Base-by-base conservation (phyloP, 1,140 invertebrate genomes). In the Linepithema humile region DNA sequence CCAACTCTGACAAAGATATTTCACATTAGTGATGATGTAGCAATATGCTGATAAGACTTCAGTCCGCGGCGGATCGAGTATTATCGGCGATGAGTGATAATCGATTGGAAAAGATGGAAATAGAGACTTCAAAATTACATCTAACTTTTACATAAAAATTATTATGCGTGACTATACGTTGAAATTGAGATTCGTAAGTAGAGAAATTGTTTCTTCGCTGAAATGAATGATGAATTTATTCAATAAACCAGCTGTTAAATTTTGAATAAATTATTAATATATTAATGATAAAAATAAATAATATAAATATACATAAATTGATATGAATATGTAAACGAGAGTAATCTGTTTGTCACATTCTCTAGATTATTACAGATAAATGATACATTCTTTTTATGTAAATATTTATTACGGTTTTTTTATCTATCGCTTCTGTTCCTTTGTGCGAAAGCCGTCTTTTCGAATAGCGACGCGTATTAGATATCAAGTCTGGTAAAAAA, bases 1-100 rank as follows among this genome's bases (percentile, higher is more conserved):
- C 38, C 50, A 10, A 50, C 20, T 50, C 38, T 15, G 53, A 65
- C 26, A 77, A 12, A 77, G 74, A 77, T 77, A 77, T 32, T 50
- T n/a, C 12, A 59, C 32, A 15, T n/a, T 35, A 15, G 12, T 9
- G 72, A 35, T 65, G 74, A 65, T 77, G 60, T 77, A 60, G 45
- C 60, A 77, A 65, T 77, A 65, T n/a, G 48, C 20, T 65, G 59
- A 77, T 77, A 65, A 77, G 74, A 77, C 15, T 65, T 77, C 74
- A 12, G 29, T 65, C 29, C n/a, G 43, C 32, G 29, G n/a, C 29
- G 45, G 43, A 77, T 77, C 20, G 38, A 77, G 35, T 15, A 20
- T 65, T 50, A 53, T 15, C n/a, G 43, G 2, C 17, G 43, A 65
- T 38, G 74, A 65, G 60, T 35, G 43, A 77, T 32, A 50, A 50